Conservation (phyloP, 2,888 invertebrate genomes). For the Drosophila birchii region DNA sequence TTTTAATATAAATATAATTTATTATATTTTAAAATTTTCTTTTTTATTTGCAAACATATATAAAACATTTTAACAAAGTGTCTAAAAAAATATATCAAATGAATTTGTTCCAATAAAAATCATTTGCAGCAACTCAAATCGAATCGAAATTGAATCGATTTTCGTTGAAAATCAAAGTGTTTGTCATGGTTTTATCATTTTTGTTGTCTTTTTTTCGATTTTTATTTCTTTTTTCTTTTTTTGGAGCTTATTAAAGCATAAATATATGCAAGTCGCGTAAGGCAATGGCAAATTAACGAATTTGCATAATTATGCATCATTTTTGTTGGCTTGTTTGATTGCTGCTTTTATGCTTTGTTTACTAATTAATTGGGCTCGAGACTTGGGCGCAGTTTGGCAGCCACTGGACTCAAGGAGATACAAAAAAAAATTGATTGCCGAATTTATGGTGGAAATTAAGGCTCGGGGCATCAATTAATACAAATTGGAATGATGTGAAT, state of each 20-base stretch:
- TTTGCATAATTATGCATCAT: constrained; percentile 76
- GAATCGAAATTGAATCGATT: constrained; percentile 32
- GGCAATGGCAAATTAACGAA: constrained; percentile 63
- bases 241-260: constrained; percentile 43
- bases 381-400: constrained; percentile 38
- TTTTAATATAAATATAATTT: neutral
- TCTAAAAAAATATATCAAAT: neutral
- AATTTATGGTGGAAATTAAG: constrained; percentile 52
- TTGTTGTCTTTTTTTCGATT: neutral
- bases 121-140: constrained; percentile 7
- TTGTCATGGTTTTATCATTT: constrained; percentile 22
- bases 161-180: constrained; percentile 28
- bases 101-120: neutral
- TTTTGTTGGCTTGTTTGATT: constrained; percentile 46
- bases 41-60: no score
- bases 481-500: constrained; percentile 59
- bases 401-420: constrained; percentile 6
- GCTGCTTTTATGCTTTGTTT: constrained; percentile 71
- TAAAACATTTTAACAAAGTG: neutral
- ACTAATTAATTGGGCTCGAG: constrained; percentile 66
- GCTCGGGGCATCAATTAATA: constrained; percentile 61
- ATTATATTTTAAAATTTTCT: no score
- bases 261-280: constrained; percentile 55
- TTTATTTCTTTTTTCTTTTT: constrained; percentile 1
- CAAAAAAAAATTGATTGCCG: constrained; percentile 21